phyloP scores from a whole-genome alignment of 1,140 invertebrate genomes.

The Cydia strobilella region DNA sequence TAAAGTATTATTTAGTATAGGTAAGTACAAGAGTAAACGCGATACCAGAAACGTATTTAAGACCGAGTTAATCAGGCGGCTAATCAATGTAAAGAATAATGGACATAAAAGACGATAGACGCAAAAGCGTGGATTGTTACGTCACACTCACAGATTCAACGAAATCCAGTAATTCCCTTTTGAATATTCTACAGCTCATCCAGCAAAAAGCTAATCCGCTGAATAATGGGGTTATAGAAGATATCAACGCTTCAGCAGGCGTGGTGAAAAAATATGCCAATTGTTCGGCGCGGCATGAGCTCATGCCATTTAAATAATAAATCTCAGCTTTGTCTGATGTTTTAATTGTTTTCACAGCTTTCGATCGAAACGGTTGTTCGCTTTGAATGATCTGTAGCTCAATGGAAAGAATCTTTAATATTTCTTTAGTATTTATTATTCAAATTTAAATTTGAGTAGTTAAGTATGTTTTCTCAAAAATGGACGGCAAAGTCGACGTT shows the following conservation, averaged over 20 bases:
- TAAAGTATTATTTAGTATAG: no score
- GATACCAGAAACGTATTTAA: background rate
- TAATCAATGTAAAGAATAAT: conserved; percentile 39
- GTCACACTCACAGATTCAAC: conserved; percentile 54
- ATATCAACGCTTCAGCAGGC: conserved; percentile 73
- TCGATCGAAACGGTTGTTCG: conserved; percentile 23
- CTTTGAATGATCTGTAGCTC: conserved; percentile 16
- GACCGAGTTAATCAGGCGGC: background rate
- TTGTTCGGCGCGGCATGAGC: conserved; percentile 53
- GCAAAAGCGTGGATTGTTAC: conserved; percentile 45
- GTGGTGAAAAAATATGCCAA: conserved; percentile 70
- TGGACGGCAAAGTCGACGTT: no score
- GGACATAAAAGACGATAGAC: conserved; percentile 34
- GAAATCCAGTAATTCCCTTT: conserved; percentile 76
- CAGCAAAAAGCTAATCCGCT: conserved; percentile 76
- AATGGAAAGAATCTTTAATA: conserved; percentile 7
- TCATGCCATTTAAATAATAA: conserved; percentile 52
- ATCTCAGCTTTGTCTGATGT: conserved; percentile 45
- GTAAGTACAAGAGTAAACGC: no score
- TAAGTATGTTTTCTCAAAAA: no score
- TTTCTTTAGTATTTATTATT: background rate
- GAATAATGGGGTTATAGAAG: conserved; percentile 78
- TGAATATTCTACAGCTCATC: conserved; percentile 75
- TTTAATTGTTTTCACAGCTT: conserved; percentile 43
- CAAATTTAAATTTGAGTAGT: background rate